phyloP scores from a whole-genome alignment of 92 coral and sea anemone genomes.

The Phenganax marumi region DNA sequence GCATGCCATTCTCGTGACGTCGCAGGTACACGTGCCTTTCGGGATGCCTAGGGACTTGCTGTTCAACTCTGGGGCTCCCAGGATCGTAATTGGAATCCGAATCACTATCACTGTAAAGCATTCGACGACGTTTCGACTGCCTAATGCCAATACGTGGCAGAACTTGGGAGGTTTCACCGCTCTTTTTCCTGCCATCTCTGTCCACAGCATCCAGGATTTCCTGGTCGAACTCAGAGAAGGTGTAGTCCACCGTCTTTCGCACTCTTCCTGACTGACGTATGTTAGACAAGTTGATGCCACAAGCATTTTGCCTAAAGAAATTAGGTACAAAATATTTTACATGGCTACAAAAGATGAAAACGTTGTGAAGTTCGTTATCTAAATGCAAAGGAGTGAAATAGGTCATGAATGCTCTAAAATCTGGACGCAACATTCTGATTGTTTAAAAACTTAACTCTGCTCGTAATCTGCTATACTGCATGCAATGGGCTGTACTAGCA shows the following conservation, averaged over 20 bases:
- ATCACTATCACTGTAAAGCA: slow-evolving; percentile 76
- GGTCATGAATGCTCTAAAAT: too few relatives aligned
- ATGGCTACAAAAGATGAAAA: not conserved
- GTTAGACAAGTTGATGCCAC: slow-evolving; percentile 88
- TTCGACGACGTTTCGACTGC: slow-evolving; percentile 74
- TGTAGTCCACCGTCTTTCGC: slow-evolving; percentile 94
- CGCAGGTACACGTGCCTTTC: slow-evolving; percentile 69
- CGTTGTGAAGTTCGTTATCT: slow-evolving; percentile 64
- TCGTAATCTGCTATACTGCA: too few relatives aligned
- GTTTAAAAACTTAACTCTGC: too few relatives aligned
- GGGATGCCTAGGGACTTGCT: slow-evolving; percentile 53
- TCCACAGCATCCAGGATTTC: slow-evolving; percentile 90
- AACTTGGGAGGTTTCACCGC: not conserved
- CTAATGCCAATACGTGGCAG: slow-evolving; percentile 42
- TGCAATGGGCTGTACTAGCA: too few relatives aligned
- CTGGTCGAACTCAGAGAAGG: slow-evolving; percentile 91
- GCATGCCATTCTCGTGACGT: slow-evolving; percentile 47
- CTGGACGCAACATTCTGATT: too few relatives aligned
- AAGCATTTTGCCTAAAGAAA: slow-evolving; percentile 66
- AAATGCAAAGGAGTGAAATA: too few relatives aligned
- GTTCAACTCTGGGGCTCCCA: slow-evolving; percentile 6
- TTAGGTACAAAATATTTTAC: slow-evolving; percentile 4
- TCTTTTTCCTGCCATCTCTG: slow-evolving; percentile 56
- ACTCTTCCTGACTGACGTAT: slow-evolving; percentile 91
- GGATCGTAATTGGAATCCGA: slow-evolving; percentile 75